Base-by-base conservation (phyloP, 2,113 vertebrate species). In the Trichomycterus rosablanca region DNA sequence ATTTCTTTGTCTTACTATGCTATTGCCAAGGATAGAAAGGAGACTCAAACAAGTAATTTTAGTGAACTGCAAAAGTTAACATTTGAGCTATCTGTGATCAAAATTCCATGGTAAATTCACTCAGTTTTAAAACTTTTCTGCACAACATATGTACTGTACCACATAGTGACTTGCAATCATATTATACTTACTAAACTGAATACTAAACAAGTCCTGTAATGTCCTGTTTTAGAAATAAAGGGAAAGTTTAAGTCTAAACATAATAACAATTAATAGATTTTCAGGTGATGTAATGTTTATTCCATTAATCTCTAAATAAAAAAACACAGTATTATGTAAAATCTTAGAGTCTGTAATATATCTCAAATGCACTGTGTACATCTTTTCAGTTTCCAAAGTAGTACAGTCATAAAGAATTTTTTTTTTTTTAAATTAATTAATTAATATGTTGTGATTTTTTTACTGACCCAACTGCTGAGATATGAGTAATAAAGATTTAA, bases 401-500 rank as follows among this genome's bases (percentile, higher is more conserved):
- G 3, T 4, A 30, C 26, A 30, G 26, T 14, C 44, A 10, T 45
- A 16, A 48, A 54, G 46, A n/a, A 39, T 12, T 6, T 14, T 40
- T 28, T 23, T n/a, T 48, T 24, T 14, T 18, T 48, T 35, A n/a
- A 7, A 15, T 73, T 71, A 61, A 22, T 67, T 16, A 39, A 65
- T 11, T 78, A 77, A 80, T 78, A 71, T 77, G 78, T 82, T 80
- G 81, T 74, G 76, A 54, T 68, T 66, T 61, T 32, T 63, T 65
- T 44, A 59, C 68, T 75, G 49, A 65, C 79, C 71, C 72, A 74
- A 80, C 79, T 81, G 73, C 80, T 75, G 68, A 70, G 55, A 79
- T 76, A 67, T 79, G 79, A 81, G 79, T 71, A 79, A 74, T 73
- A 66, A 59, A 74, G 76, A 78, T 81, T 83, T 77, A 75, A 79